Evolutionary conservation across 2,888 invertebrate genomes (phyloP), one percentile per base, ranked within the genome.

Genomic region (Balanococcus diminutus): DNA sequence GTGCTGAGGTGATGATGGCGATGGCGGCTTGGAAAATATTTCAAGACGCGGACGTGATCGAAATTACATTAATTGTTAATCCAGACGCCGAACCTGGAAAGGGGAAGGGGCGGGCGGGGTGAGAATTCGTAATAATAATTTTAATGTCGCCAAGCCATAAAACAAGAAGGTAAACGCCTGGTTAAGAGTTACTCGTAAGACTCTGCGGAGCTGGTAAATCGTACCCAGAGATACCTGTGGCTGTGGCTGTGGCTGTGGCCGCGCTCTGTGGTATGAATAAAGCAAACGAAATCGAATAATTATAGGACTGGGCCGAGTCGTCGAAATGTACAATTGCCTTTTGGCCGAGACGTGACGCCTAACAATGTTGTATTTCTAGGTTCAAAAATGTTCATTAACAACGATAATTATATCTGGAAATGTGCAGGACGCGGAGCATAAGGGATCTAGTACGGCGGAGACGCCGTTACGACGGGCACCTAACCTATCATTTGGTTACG

Each of bases 371-470:
- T 84, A 84, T 84, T 72, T 84, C 72, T 72, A 72, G 84, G 86
- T 81, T 86, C 56, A 81, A 86, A 86, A 86, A 86, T 86, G 86
- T 86, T 86, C 86, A 82, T 86, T 86, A 86, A 86, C 86, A 82
- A 67, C 82, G 82, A 86, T 86, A 86, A 86, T 86, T 86, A 86
- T 81, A 81, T 46, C 46, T 46, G 46, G 56, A 86, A 79, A 86
- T 81, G 72, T 25, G 72, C 85, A 42, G 28, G 75, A 25, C 51
- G 79, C 79, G 19, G 11, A 75, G 31, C 79, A 85, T 85, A 85
- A 72, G 75, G 85, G 51, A 31, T 36, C 42, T 72, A 42, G 32
- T 84, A 61, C 32, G 67, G 31, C 82, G 51, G 79, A 85, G 79
- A 85, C 79, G 75, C 85, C 82, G 82, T 82, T 82, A 82, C 39